Evolutionary conservation across 2,113 vertebrate genomes (phyloP).

Genomic region (cattle (Bos taurus)): ARS-UCD2.0 NC_037339.1:25633001-25633500

Average conservation of each 20-base stretch:
- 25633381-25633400: neutral
- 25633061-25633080: neutral
- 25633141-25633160: neutral
- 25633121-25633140: neutral
- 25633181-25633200: neutral
- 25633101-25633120: neutral
- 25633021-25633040: neutral
- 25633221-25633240: neutral
- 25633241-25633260: neutral
- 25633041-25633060: neutral
- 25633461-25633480: neutral
- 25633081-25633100: neutral
- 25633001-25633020: neutral
- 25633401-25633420: neutral
- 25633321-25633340: neutral
- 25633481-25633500: neutral
- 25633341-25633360: neutral
- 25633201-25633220: neutral
- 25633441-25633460: neutral
- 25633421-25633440: neutral
- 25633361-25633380: neutral
- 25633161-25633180: neutral
- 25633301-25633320: neutral
- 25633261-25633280: neutral
- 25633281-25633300: neutral